Conservation (phyloP, 2,113 vertebrate genomes). For the Toxostoma redivivum region DNA sequence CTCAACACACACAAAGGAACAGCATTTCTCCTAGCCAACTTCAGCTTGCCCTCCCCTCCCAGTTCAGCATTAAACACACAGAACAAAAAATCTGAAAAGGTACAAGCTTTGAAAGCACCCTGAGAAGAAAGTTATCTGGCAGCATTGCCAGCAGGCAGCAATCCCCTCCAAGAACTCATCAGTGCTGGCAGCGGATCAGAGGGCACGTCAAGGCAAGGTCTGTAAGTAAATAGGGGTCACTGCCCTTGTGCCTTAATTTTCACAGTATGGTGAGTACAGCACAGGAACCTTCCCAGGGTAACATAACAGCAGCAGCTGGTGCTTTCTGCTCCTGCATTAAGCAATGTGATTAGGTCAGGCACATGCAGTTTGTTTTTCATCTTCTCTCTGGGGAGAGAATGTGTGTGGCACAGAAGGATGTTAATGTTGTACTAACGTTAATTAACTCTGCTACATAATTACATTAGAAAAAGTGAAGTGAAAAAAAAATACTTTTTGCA, state of each 20-base stretch:
- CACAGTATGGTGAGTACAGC: fast-evolving
- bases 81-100: not conserved
- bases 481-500: not conserved
- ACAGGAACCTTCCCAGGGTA: not conserved
- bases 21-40: not conserved
- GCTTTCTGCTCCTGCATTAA: not conserved
- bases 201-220: not conserved
- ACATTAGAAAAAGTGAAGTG: not conserved
- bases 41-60: not conserved
- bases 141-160: not conserved
- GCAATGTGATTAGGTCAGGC: not conserved
- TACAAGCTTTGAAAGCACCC: not conserved
- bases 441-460: slow-evolving; percentile 12
- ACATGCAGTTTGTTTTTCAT: not conserved
- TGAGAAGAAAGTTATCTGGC: not conserved
- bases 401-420: not conserved
- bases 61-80: not conserved
- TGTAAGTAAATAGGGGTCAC: not conserved
- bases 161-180: not conserved
- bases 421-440: not conserved
- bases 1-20: fast-evolving
- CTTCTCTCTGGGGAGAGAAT: not conserved
- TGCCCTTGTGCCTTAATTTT: not conserved
- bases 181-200: not conserved
- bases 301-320: not conserved